phyloP scores from a whole-genome alignment of 2,888 invertebrate genomes.

The Lepidocyrtoides sp. region DNA sequence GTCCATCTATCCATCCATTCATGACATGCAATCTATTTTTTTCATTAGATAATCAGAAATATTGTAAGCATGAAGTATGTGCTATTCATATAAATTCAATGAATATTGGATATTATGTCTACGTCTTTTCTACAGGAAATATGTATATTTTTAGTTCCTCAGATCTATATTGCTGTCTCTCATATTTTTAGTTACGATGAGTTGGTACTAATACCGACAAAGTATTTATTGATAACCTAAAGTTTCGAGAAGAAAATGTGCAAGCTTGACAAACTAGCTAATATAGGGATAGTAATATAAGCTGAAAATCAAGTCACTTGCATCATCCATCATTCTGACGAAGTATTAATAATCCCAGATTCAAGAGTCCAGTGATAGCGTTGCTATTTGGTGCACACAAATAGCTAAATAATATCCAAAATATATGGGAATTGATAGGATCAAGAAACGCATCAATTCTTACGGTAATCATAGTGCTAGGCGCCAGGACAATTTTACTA shows the following conservation, averaged over 20 bases:
- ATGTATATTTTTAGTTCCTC: no score
- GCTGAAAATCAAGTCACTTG: slow-evolving; percentile 2
- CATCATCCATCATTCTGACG: slow-evolving; percentile 68
- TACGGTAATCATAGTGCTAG: no score
- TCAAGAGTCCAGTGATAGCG: no score
- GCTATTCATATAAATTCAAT: background rate
- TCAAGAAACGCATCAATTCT: no score
- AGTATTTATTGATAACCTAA: slow-evolving; percentile 14
- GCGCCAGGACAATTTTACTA: no score
- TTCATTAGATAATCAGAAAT: slow-evolving; percentile 61
- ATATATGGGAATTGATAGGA: no score
- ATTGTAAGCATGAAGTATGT: no score
- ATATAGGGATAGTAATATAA: background rate
- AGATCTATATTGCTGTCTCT: no score
- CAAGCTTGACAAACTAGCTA: background rate
- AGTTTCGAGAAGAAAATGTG: background rate
- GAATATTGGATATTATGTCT: background rate
- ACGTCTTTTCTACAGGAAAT: background rate
- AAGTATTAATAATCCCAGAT: no score
- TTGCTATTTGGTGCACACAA: no score
- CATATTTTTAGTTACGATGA: no score
- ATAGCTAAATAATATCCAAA: no score
- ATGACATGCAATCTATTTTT: slow-evolving; percentile 31
- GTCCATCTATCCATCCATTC: slow-evolving; percentile 19
- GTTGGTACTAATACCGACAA: background rate